phyloP scores from a whole-genome alignment of 2,113 vertebrate genomes.

The Pavo muticus region DNA sequence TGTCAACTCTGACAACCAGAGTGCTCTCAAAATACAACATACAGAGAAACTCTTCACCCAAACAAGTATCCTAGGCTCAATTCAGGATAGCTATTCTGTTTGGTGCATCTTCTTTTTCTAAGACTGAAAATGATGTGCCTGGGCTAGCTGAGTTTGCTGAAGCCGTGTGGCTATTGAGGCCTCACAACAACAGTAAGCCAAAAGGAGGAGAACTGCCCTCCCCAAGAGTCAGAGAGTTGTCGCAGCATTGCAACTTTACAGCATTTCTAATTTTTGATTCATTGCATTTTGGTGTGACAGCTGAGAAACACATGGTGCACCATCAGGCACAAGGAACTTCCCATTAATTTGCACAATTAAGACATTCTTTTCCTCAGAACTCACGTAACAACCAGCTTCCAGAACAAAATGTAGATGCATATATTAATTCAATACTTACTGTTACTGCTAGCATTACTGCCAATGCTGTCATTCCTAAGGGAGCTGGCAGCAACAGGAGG shows the following conservation, averaged over 20 bases:
- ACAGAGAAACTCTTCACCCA: background rate
- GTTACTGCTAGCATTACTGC: constrained; percentile 80
- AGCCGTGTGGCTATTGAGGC: background rate
- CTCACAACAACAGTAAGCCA: background rate
- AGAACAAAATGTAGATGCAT: constrained; percentile 68
- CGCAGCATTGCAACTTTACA: background rate
- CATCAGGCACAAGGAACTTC: constrained; percentile 49
- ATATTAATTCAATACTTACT: constrained; percentile 73
- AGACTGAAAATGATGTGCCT: background rate
- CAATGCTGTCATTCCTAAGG: constrained; percentile 84
- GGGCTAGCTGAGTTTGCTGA: background rate
- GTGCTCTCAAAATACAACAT: background rate
- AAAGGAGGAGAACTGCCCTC: background rate
- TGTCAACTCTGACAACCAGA: background rate
- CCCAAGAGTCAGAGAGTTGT: constrained; percentile 25
- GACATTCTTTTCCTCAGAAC: constrained; percentile 50
- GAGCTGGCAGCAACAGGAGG: constrained; percentile 85
- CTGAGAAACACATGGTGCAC: constrained; percentile 62
- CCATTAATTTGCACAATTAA: constrained; percentile 61
- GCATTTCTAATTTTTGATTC: constrained; percentile 36
- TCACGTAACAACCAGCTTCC: constrained; percentile 66
- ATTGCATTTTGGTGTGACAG: constrained; percentile 25
- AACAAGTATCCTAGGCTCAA: fast-evolving
- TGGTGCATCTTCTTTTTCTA: background rate
- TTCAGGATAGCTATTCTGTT: background rate